Percentiles rank a stretch among this genome's conserved stretches.
Evolutionary conservation across 2,888 invertebrate species (phyloP).

Genomic region (Tiphia femorata): DNA sequence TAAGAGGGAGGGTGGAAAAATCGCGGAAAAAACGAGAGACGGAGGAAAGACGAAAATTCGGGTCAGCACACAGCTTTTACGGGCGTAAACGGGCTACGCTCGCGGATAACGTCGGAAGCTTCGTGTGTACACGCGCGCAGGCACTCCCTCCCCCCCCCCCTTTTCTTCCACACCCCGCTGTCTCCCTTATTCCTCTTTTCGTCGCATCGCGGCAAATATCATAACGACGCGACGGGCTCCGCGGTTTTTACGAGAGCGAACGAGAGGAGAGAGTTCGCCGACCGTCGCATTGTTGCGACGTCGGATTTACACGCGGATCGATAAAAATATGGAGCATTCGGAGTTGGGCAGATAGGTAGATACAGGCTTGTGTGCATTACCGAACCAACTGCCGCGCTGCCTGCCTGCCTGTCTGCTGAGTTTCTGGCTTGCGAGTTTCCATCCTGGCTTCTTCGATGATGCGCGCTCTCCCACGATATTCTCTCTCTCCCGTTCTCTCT

Average conservation of each 20-base stretch:
- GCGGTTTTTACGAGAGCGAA: constrained; percentile 30
- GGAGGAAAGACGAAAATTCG: too few species aligned
- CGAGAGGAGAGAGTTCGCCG: neutral
- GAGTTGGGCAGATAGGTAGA: too few species aligned
- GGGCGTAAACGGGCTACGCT: too few species aligned
- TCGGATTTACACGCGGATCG: constrained; percentile 64
- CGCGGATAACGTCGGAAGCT: neutral
- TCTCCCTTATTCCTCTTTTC: too few species aligned
- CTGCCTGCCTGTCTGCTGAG: too few species aligned
- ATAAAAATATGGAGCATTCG: constrained; percentile 62
- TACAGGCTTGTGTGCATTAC: too few species aligned
- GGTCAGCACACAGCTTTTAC: too few species aligned
- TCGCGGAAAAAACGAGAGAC: too few species aligned
- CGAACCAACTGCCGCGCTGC: too few species aligned
- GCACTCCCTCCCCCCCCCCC: neutral
- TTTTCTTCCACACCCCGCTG: neutral
- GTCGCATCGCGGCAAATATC: constrained; percentile 25
- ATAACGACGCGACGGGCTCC: constrained; percentile 31
- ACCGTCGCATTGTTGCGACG: constrained; percentile 32
- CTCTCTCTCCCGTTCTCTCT: neutral
- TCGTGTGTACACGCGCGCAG: too few species aligned
- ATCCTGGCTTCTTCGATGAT: constrained; percentile 42
- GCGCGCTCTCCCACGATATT: constrained; percentile 32
- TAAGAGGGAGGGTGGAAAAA: too few species aligned
- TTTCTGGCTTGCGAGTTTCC: too few species aligned